A percentile compares a stretch with the other conserved stretches of the same genome.
These are phyloP conservation scores for Spongilla lacustris DNA, from an alignment of 37 sponge, comb jelly and placozoan species.

Conservation along the genomic window DNA sequence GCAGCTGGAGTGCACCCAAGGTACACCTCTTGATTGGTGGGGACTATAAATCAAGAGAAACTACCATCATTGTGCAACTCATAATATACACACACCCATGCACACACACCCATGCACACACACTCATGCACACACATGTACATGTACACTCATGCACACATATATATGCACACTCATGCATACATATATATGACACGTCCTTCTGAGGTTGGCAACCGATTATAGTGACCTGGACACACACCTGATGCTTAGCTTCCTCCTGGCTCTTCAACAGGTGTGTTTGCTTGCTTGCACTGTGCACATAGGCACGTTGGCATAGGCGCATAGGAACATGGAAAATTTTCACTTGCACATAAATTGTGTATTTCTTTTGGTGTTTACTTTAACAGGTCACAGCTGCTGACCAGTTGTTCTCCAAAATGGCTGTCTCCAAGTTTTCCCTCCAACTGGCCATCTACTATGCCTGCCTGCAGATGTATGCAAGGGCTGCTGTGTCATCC, in stretches of 20 bases:
- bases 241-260: slow-evolving; percentile 44
- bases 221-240: slow-evolving; percentile 8
- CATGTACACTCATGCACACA: not conserved
- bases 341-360: too few relatives aligned
- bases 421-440: slow-evolving; percentile 21
- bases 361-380: not conserved
- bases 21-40: too few relatives aligned
- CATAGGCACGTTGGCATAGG: too few relatives aligned
- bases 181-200: too few relatives aligned
- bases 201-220: slow-evolving; percentile 46
- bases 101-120: too few relatives aligned
- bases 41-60: too few relatives aligned
- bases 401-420: slow-evolving; percentile 23
- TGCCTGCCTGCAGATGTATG: slow-evolving; percentile 50
- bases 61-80: not conserved
- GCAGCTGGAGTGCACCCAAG: not conserved
- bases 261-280: slow-evolving; percentile 54
- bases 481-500: not conserved
- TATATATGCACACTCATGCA: too few relatives aligned
- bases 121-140: too few relatives aligned
- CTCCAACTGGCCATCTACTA: slow-evolving; percentile 65
- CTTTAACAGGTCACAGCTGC: slow-evolving; percentile 16
- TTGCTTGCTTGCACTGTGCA: not conserved
- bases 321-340: not conserved
- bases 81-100: too few relatives aligned